Evolutionary conservation across 1,140 invertebrate species (phyloP).

Genomic region (Drosophila arizonae): DNA sequence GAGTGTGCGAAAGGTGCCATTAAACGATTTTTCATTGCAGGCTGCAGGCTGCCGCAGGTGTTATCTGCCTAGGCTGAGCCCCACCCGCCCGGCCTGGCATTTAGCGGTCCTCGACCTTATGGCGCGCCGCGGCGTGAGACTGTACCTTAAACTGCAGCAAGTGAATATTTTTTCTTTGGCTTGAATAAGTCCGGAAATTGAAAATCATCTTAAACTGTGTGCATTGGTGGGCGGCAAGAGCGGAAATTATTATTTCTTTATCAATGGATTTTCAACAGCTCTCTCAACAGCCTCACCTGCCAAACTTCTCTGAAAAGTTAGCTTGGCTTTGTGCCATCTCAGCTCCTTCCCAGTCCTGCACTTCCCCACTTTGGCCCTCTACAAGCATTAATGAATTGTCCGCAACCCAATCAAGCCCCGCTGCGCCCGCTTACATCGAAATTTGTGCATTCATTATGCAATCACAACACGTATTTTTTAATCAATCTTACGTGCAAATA

Average conservation of each 20-base stretch:
- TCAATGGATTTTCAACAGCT: constrained; percentile 45
- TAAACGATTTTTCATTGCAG: constrained; percentile 83
- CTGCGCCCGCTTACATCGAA: constrained; percentile 6
- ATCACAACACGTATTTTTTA: constrained; percentile 68
- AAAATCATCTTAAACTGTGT: constrained; percentile 66
- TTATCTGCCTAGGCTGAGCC: constrained; percentile 40
- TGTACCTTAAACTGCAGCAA: constrained; percentile 58
- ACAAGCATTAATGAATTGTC: constrained; percentile 47
- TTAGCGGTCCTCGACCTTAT: constrained; percentile 67
- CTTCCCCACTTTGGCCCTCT: constrained; percentile 9
- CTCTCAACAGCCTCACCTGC: constrained; percentile 7
- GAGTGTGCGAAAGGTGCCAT: constrained; percentile 78
- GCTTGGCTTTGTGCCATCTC: neutral
- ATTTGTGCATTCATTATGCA: constrained; percentile 58
- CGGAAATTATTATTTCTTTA: constrained; percentile 81
- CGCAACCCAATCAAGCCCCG: constrained; percentile 13
- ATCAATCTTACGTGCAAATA: constrained; percentile 71
- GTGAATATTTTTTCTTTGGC: constrained; percentile 42
- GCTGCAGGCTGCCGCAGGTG: constrained; percentile 80
- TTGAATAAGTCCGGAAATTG: constrained; percentile 67
- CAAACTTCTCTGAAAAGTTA: constrained; percentile 25
- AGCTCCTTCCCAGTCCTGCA: neutral
- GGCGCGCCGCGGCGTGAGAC: constrained; percentile 18
- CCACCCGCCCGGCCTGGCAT: constrained; percentile 41
- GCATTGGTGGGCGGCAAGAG: constrained; percentile 38